Evolutionary conservation across 2,888 invertebrate genomes (phyloP).

Genomic region (Tipula helvola): DNA sequence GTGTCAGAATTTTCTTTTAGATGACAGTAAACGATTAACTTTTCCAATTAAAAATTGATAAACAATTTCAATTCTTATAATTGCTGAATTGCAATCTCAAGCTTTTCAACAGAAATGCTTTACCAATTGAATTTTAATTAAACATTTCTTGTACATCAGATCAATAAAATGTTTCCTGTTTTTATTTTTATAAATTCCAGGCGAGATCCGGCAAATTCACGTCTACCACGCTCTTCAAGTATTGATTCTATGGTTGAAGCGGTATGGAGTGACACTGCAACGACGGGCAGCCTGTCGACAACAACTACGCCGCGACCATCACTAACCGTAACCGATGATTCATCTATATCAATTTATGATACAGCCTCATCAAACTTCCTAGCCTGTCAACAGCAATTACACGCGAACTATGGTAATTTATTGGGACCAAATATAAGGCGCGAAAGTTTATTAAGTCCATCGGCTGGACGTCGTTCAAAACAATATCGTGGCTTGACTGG

Average conservation of each 20-base stretch:
- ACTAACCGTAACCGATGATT: slow-evolving; percentile 27
- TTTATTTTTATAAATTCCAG: slow-evolving; percentile 24
- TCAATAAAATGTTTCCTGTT: no score
- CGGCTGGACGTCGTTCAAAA: slow-evolving; percentile 62
- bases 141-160: background rate
- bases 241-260: slow-evolving; percentile 68
- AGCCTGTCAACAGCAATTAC: slow-evolving; percentile 26
- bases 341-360: slow-evolving; percentile 30
- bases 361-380: slow-evolving; percentile 26
- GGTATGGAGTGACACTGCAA: slow-evolving; percentile 44
- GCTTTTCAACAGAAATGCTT: no score
- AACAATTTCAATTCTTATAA: no score
- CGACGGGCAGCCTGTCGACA: background rate
- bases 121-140: no score
- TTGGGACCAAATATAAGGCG: slow-evolving; percentile 35
- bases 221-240: slow-evolving; percentile 62
- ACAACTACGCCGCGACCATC: slow-evolving; percentile 28
- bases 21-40: no score
- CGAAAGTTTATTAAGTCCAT: slow-evolving; percentile 59
- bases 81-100: no score
- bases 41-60: no score
- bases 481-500: slow-evolving; percentile 61
- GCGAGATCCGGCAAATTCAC: slow-evolving; percentile 37
- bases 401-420: slow-evolving; percentile 26
- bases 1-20: no score